phyloP scores from a whole-genome alignment of 2,888 invertebrate species.

The Xylota sylvarum region DNA sequence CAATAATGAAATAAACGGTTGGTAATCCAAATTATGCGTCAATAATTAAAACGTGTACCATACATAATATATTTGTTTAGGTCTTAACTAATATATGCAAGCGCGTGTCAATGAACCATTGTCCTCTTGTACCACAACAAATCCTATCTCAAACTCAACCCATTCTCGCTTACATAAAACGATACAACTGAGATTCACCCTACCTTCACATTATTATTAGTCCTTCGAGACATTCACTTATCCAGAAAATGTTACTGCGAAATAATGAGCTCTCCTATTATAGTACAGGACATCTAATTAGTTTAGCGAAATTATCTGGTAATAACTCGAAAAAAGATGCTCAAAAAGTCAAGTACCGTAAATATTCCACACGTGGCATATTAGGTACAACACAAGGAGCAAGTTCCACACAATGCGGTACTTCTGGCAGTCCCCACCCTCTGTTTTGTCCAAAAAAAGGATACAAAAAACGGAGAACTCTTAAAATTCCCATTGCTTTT shows the following conservation, averaged over 20 bases:
- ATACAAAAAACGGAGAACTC: constrained; percentile 53
- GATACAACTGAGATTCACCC: not conserved
- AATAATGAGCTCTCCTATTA: constrained; percentile 56
- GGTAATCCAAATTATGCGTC: too few species aligned
- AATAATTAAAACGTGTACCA: too few species aligned
- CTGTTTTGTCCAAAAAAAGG: constrained; percentile 28
- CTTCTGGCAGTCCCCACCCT: constrained; percentile 24
- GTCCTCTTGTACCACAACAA: not conserved
- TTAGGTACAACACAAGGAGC: constrained; percentile 55
- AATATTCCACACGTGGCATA: constrained; percentile 79
- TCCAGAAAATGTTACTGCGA: constrained; percentile 42
- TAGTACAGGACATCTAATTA: constrained; percentile 65
- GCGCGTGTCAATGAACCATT: too few species aligned
- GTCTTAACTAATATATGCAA: too few species aligned
- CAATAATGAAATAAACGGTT: too few species aligned
- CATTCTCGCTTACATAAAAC: not conserved
- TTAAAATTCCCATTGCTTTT: constrained; percentile 64
- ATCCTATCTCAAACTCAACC: not conserved
- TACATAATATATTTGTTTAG: too few species aligned
- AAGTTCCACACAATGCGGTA: constrained; percentile 61
- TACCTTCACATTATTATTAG: not conserved
- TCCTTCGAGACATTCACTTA: constrained; percentile 52
- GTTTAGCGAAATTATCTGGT: constrained; percentile 66
- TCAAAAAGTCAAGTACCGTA: constrained; percentile 84
- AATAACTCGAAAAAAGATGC: constrained; percentile 61